phyloP scores from a whole-genome alignment of 2,888 invertebrate species.

The Hemicrepidius hirtus region DNA sequence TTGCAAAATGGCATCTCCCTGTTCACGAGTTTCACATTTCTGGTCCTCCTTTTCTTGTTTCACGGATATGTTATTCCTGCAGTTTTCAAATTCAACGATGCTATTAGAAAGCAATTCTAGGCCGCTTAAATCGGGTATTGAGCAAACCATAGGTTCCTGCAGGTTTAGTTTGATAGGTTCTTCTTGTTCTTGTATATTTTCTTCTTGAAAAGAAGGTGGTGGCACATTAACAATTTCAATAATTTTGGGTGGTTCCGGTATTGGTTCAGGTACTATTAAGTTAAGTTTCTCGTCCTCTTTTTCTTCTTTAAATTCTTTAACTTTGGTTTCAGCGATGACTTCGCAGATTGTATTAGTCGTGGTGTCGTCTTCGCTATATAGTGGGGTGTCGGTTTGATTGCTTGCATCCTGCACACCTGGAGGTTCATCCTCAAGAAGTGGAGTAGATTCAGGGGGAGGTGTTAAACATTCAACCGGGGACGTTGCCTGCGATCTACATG shows the following conservation, averaged over 20 bases:
- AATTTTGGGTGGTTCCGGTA: slow-evolving; percentile 45
- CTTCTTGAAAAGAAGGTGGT: not conserved
- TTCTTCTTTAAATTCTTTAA: slow-evolving; percentile 29
- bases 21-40: slow-evolving; percentile 32
- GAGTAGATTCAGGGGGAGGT: slow-evolving; percentile 75
- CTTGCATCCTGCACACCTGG: slow-evolving; percentile 87
- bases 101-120: slow-evolving; percentile 89
- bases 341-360: slow-evolving; percentile 62
- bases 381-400: slow-evolving; percentile 87
- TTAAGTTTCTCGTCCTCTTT: slow-evolving; percentile 41
- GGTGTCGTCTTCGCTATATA: slow-evolving; percentile 80
- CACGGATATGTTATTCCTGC: slow-evolving; percentile 59
- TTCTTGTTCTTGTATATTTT: not conserved
- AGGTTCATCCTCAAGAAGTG: slow-evolving; percentile 71
- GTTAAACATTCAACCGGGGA: slow-evolving; percentile 75
- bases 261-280: slow-evolving; percentile 53
- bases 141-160: not conserved
- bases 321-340: slow-evolving; percentile 46
- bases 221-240: not conserved
- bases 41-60: slow-evolving; percentile 59
- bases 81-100: slow-evolving; percentile 84
- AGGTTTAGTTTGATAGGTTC: not conserved
- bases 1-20: slow-evolving; percentile 62
- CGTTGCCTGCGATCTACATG: slow-evolving; percentile 71
- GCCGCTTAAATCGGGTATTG: slow-evolving; percentile 83